Evolutionary conservation across 2,113 vertebrate species (phyloP), one percentile per base, ranked within the genome.

Genomic region (Sylvilagus bachmani): DNA sequence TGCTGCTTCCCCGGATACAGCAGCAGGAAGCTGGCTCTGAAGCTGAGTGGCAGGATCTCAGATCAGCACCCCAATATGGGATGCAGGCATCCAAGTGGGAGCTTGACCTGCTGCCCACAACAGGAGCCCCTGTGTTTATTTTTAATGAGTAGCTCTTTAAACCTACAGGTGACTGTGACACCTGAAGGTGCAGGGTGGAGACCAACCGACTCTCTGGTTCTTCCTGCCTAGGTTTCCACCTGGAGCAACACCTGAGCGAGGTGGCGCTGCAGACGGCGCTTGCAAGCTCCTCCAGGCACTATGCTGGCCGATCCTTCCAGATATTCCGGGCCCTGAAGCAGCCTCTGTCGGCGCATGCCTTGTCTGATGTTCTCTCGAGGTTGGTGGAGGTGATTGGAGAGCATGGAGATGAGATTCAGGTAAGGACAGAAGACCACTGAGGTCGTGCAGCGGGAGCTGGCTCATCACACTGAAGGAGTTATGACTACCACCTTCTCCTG

Each of bases 371-470:
- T 93, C 98, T 99, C 25, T 99, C 99, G 1, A 99, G 99, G 55
- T 94, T 99, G 78, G 99, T 99, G 10, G 99, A 99, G 98, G 99
- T 99, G 97, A 99, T 99, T 38, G 99, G 99, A 95, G 99, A 99
- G 93, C 99, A 99, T 2, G 99, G 99, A 49, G 99, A 99, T 91
- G 99, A 99, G 97, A 99, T 99, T 97, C 99, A 99, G 99, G 99
- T 99, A 98, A 17, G 19, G 51, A 86, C 69, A 61, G 12, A 27
- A 74, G 70, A 2, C 13, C 33, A 0, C 17, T 11, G 36, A 36
- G 55, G 6, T 8, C 14, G 1, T 13, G 24, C 8, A 84, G 38
- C 25, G 51, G 0, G 49, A 19, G 13, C 36, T 38, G 8, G 16
- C n/a, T 10, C 10, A 17, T 51, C 66, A 27, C 12, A 78, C 5